A percentile compares a stretch with the other conserved stretches of the same genome.
Evolutionary conservation across 2,113 vertebrate species (phyloP).

Genomic region (Heterochromis multidens): DNA sequence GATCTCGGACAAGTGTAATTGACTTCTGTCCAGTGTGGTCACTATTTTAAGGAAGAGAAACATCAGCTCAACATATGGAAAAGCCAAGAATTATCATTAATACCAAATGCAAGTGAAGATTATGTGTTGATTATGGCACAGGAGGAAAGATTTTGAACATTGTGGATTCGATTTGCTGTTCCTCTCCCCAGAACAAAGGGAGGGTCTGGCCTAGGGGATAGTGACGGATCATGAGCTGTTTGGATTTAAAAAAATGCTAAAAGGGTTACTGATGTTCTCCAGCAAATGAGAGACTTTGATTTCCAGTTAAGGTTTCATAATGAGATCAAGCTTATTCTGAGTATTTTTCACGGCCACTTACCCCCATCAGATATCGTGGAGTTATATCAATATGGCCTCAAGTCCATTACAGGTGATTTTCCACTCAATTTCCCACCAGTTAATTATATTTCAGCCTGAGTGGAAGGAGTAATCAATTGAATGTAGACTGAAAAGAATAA

Average conservation of each 20-base stretch:
- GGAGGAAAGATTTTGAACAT: background rate
- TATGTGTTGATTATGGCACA: background rate
- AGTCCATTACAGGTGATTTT: slow-evolving; percentile 49
- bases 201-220: background rate
- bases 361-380: slow-evolving; percentile 5
- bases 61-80: background rate
- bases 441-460: slow-evolving; percentile 22
- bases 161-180: background rate
- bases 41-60: background rate
- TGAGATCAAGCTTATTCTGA: background rate
- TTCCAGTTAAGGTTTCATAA: background rate
- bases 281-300: background rate
- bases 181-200: background rate
- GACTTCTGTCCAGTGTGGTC: background rate
- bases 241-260: background rate
- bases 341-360: slow-evolving; percentile 1
- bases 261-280: background rate
- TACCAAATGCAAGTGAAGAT: background rate
- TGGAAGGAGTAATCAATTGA: background rate
- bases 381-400: slow-evolving; percentile 12
- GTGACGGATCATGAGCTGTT: background rate
- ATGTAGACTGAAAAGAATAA: background rate
- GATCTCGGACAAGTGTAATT: background rate
- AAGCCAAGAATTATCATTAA: background rate
- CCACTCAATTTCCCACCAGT: slow-evolving; percentile 28